phyloP scores from a whole-genome alignment of 2,113 vertebrate genomes.

The Podarcis cretensis region DNA sequence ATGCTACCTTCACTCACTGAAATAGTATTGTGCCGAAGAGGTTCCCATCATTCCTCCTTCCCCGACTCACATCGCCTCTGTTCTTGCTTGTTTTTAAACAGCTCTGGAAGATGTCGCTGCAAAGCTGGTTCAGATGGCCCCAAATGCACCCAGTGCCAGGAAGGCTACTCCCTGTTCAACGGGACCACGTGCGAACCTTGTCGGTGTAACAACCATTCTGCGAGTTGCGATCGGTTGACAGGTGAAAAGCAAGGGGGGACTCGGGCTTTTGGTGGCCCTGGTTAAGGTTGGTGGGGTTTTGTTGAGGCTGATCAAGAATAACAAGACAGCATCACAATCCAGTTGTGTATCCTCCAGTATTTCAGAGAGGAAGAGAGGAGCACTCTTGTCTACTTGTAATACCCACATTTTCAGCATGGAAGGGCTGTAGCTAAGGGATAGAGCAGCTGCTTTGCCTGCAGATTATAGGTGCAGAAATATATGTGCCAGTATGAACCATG shows the following conservation, averaged over 20 bases:
- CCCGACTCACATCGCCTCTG: background rate
- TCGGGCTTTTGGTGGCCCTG: background rate
- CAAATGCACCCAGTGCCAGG: constrained; percentile 72
- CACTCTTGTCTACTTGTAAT: background rate
- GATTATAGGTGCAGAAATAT: no score
- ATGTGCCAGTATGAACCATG: no score
- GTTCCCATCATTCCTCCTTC: background rate
- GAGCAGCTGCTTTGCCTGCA: no score
- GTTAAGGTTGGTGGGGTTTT: background rate
- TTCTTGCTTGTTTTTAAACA: constrained; percentile 53
- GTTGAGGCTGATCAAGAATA: no score
- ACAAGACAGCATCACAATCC: background rate
- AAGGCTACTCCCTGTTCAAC: constrained; percentile 69
- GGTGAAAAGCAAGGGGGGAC: constrained; percentile 54
- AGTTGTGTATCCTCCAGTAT: background rate
- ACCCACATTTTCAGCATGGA: no score
- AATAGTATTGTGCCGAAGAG: fast-evolving
- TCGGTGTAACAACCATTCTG: constrained; percentile 74
- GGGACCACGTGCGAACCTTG: constrained; percentile 67
- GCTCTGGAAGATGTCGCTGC: constrained; percentile 78
- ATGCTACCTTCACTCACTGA: background rate
- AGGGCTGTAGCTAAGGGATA: no score
- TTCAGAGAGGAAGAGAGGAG: background rate
- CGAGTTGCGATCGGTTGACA: constrained; percentile 70
- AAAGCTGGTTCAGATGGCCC: constrained; percentile 64